Evolutionary conservation across 1,140 invertebrate species (phyloP).

Genomic region (Sesamia nonagrioides): DNA sequence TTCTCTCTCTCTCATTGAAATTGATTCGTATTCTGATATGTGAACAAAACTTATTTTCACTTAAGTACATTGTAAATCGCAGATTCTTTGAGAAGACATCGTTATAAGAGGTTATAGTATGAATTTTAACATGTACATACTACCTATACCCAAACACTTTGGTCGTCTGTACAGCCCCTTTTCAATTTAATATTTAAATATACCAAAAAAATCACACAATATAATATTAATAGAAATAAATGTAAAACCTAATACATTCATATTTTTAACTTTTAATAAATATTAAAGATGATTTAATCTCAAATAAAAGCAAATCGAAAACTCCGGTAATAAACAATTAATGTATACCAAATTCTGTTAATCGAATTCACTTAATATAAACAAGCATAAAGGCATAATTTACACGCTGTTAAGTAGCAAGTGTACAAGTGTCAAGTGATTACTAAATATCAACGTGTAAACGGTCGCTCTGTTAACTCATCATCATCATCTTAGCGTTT

Average conservation of each 20-base stretch:
- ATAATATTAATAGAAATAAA: too few species aligned
- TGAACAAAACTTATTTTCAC: conserved; percentile 45
- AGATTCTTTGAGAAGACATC: background rate
- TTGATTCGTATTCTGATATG: conserved; percentile 26
- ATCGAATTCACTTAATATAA: too few species aligned
- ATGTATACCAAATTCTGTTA: too few species aligned
- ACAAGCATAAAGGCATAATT: too few species aligned
- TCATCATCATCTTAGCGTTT: too few species aligned
- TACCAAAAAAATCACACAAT: background rate
- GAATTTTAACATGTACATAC: background rate
- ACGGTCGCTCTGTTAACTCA: too few species aligned
- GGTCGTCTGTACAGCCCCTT: background rate
- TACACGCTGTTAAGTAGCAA: too few species aligned
- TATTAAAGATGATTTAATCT: conserved; percentile 17
- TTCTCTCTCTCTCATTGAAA: conserved; percentile 22
- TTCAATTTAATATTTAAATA: background rate
- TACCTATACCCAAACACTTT: background rate
- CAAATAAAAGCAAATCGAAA: background rate
- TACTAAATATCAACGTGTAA: too few species aligned
- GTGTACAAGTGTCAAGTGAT: too few species aligned
- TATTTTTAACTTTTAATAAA: background rate
- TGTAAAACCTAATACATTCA: background rate
- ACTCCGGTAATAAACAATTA: background rate
- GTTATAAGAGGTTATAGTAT: background rate
- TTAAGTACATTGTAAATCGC: conserved; percentile 47